Conservation (phyloP, 2,888 invertebrate species). For the Ichneumon xanthorius region DNA sequence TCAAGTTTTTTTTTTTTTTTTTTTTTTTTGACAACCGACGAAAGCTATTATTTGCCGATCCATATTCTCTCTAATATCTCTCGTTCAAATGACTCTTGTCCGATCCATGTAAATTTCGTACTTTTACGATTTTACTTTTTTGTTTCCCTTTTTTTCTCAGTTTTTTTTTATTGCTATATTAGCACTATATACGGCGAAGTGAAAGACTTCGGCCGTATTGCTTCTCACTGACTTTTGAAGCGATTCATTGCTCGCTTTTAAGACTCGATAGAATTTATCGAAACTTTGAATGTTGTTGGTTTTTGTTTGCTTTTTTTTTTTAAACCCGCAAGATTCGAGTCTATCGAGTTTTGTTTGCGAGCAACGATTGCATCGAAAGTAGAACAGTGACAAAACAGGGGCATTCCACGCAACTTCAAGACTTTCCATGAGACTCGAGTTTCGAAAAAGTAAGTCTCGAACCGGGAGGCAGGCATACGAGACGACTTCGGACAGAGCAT, state of each 20-base stretch:
- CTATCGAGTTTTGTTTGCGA: neutral
- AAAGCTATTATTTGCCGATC: constrained; percentile 66
- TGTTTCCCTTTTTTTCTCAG: constrained; percentile 19
- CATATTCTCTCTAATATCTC: constrained; percentile 65
- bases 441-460: constrained; percentile 35
- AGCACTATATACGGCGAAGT: constrained; percentile 27
- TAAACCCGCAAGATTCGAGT: neutral
- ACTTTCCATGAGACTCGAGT: constrained; percentile 13
- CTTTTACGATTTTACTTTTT: constrained; percentile 56
- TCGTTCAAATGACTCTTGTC: constrained; percentile 75
- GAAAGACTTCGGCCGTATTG: constrained; percentile 18
- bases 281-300: neutral
- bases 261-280: constrained; percentile 7
- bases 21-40: too few species aligned
- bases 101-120: constrained; percentile 69
- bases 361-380: constrained; percentile 7
- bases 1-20: constrained; percentile 24
- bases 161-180: neutral
- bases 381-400: neutral
- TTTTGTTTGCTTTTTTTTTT: neutral
- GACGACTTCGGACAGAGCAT: constrained; percentile 58
- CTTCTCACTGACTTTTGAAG: neutral
- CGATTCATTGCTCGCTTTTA: neutral
- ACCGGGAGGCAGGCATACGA: constrained; percentile 67
- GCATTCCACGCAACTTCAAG: neutral